Conservation (phyloP, 2,888 invertebrate genomes). For the Drosophila anomalata region DNA sequence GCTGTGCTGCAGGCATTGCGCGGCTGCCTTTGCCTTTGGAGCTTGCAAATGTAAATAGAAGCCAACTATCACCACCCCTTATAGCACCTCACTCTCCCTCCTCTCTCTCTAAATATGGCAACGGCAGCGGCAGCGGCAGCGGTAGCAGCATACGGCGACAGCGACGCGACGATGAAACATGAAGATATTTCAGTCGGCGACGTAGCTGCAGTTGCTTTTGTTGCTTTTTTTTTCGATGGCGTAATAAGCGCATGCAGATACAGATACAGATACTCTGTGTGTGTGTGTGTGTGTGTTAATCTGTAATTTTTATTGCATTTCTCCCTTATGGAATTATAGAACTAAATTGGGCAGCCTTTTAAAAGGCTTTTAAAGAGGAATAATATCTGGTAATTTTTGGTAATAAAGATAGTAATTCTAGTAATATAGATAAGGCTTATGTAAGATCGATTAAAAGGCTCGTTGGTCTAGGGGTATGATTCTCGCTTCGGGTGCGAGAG, state of each 20-base stretch:
- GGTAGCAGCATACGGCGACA: not conserved
- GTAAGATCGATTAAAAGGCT: conserved; percentile 53
- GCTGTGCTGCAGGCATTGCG: conserved; percentile 46
- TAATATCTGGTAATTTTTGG: no score
- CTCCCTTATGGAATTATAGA: conserved; percentile 1
- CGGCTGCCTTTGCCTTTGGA: conserved; percentile 36
- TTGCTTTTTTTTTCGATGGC: conserved; percentile 56
- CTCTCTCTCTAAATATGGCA: conserved; percentile 29
- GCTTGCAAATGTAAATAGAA: conserved; percentile 68
- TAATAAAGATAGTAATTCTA: no score
- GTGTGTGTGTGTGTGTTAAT: not conserved
- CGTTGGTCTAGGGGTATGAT: conserved; percentile 83
- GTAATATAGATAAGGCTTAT: no score
- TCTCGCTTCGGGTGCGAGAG: conserved; percentile 83
- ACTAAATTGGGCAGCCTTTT: no score
- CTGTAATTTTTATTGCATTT: conserved; percentile 9
- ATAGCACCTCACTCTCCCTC: no score
- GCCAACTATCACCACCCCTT: conserved; percentile 35
- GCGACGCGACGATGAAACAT: conserved; percentile 57
- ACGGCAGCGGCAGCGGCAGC: conserved; percentile 39
- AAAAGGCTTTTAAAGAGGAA: no score
- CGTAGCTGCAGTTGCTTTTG: conserved; percentile 39
- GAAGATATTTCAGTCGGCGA: conserved; percentile 55
- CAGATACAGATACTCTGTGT: no score
- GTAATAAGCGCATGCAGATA: conserved; percentile 65